Conservation (phyloP, 2,888 invertebrate species). For the Sinopyrophorus schimmeli region DNA sequence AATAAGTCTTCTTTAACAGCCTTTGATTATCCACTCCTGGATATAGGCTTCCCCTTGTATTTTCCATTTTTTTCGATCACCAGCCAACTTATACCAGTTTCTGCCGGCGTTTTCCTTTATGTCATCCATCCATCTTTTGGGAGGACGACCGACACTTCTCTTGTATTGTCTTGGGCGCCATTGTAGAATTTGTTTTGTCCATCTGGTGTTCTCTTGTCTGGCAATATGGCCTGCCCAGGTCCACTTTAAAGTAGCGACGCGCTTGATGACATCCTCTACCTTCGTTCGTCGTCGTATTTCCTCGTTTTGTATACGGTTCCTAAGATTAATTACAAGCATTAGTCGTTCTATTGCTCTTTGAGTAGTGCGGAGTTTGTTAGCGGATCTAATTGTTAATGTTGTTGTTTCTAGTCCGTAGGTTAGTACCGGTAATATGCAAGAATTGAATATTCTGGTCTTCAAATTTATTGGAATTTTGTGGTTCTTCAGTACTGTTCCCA, state of each 20-base stretch:
- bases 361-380: neutral
- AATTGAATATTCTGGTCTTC: neutral
- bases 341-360: neutral
- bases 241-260: neutral
- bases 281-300: neutral
- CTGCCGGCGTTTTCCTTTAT: slow-evolving; percentile 2
- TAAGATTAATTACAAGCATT: neutral
- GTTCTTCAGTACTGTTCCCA: neutral
- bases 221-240: neutral
- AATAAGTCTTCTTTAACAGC: neutral
- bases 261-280: neutral
- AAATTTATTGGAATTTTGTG: neutral
- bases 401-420: neutral
- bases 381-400: neutral
- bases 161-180: slow-evolving; percentile 1
- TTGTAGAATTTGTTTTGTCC: slow-evolving; percentile 1
- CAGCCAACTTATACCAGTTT: neutral
- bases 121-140: neutral
- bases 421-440: neutral
- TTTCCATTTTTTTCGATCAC: neutral
- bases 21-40: neutral
- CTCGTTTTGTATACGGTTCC: neutral
- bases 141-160: neutral
- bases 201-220: neutral
- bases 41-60: too few relatives aligned